Evolutionary conservation across 2,797 vertebrate genomes (phyloP), one percentile per base, ranked within the genome.

Genomic region (Pitangus sulphuratus): DNA sequence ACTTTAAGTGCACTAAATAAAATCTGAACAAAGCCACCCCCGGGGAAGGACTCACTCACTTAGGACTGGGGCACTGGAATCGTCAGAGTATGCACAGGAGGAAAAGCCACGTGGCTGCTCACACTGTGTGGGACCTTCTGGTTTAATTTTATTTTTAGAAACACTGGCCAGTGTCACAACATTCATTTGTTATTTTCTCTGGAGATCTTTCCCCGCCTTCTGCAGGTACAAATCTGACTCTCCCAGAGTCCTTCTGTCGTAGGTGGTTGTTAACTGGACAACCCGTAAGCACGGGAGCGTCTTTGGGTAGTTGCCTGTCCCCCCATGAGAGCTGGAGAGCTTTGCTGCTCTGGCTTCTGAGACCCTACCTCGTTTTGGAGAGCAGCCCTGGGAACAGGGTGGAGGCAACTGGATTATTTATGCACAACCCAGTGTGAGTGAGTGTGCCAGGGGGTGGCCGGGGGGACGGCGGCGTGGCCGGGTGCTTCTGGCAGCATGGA

Each of bases 1-100:
- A 97, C 98, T 9, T 84, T 97, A 76, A 97, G 87, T 86, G 88
- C 96, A 15, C 89, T 98, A 80, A 99, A 98, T 76, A 93, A 96
- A 97, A 96, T 97, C 93, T 98, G 98, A 98, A 82, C 77, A 96
- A 95, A 94, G 87, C 90, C 93, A 93, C 74, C 56, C 65, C 65
- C 4, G 56, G 83, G 83, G 35, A 86, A 94, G 95, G 90, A 89
- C 75, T 85, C 53, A 76, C 79, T 94, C 77, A 89, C 91, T 95
- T 90, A 62, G 92, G 92, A 97, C 89, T 90, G 81, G 94, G 92
- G 95, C 95, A 92, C 92, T 93, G 95, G 86, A 96, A 96, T 91
- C 37, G 1, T 90, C 93, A 83, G 94, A 90, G 84, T 68, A 58
- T 87, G 93, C 45, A 24, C 85, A 91, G 81, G 89, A 95, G 83